These are phyloP conservation scores for Cottoperca gobio DNA, from an alignment of 2,797 vertebrate species.

Conservation along the genomic window DNA sequence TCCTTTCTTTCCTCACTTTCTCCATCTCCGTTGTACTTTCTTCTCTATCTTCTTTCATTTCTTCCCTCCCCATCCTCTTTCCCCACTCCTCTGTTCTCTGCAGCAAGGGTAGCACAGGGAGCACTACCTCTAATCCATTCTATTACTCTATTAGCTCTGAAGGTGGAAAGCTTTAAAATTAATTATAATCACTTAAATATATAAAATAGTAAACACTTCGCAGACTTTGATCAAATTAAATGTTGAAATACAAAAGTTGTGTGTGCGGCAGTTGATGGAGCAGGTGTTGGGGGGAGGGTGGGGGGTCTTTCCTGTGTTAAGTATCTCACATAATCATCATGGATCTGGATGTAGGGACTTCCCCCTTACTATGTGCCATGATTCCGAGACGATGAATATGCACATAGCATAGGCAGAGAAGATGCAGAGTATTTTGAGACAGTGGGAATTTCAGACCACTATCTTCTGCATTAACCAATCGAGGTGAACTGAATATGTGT, in stretches of 20 bases:
- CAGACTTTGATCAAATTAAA: slow-evolving; percentile 71
- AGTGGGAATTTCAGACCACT: background rate
- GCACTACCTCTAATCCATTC: slow-evolving; percentile 65
- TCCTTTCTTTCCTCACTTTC: slow-evolving; percentile 14
- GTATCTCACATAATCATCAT: slow-evolving; percentile 15
- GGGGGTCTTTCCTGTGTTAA: slow-evolving; percentile 21
- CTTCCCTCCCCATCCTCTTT: background rate
- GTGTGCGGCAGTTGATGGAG: slow-evolving; percentile 32
- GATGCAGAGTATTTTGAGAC: background rate
- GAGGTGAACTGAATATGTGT: background rate
- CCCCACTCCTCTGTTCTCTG: slow-evolving; percentile 32
- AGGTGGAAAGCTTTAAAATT: slow-evolving; percentile 75
- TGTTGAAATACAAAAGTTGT: slow-evolving; percentile 62
- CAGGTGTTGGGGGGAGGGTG: slow-evolving; percentile 18
- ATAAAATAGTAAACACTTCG: no score
- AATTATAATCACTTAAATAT: slow-evolving; percentile 80
- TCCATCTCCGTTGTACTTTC: slow-evolving; percentile 13
- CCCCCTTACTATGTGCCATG: background rate
- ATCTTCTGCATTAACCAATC: background rate
- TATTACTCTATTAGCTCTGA: slow-evolving; percentile 73
- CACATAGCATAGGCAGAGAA: background rate
- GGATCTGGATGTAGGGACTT: slow-evolving; percentile 16
- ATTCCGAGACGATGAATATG: background rate
- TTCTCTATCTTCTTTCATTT: slow-evolving; percentile 19
- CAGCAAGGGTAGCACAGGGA: slow-evolving; percentile 30